These are phyloP conservation scores for Ashinkailepas kermadecensis DNA, from an alignment of 2,888 invertebrate species.

Conservation along the genomic window DNA sequence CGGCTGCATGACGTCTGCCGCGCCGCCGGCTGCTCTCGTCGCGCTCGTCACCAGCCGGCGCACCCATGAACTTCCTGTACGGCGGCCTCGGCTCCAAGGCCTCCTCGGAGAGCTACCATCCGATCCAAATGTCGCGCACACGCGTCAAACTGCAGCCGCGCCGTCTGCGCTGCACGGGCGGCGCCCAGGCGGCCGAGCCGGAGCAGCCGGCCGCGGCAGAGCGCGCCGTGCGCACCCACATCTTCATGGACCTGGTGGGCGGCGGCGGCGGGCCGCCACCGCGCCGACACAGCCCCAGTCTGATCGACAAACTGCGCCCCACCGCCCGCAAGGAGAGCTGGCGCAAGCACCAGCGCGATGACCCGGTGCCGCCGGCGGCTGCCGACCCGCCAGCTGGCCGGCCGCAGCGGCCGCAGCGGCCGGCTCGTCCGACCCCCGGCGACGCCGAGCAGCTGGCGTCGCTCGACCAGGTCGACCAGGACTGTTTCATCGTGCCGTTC, in stretches of 20 bases:
- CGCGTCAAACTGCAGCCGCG: slow-evolving; percentile 15
- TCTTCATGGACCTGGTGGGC: slow-evolving; percentile 18
- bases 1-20: background rate
- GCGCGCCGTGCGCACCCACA: background rate
- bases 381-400: background rate
- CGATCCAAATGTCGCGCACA: background rate
- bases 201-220: background rate
- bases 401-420: background rate
- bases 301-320: background rate
- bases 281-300: slow-evolving; percentile 3
- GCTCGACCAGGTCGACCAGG: slow-evolving; percentile 44
- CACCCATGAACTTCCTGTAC: slow-evolving; percentile 19
- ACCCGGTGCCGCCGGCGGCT: too few species aligned
- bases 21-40: background rate
- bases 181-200: too few species aligned
- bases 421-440: background rate
- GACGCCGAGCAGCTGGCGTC: background rate
- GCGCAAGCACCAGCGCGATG: background rate
- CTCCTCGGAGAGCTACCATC: background rate
- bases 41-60: background rate
- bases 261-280: background rate
- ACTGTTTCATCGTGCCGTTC: slow-evolving; percentile 88
- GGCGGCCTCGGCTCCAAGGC: background rate
- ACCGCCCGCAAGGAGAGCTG: background rate
- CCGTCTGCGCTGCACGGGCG: slow-evolving; percentile 18